A percentile compares a stretch with the other conserved stretches of the same genome.
These are phyloP conservation scores for Trypoxylon attenuatum DNA, from an alignment of 2,888 invertebrate species.

Conservation along the genomic window DNA sequence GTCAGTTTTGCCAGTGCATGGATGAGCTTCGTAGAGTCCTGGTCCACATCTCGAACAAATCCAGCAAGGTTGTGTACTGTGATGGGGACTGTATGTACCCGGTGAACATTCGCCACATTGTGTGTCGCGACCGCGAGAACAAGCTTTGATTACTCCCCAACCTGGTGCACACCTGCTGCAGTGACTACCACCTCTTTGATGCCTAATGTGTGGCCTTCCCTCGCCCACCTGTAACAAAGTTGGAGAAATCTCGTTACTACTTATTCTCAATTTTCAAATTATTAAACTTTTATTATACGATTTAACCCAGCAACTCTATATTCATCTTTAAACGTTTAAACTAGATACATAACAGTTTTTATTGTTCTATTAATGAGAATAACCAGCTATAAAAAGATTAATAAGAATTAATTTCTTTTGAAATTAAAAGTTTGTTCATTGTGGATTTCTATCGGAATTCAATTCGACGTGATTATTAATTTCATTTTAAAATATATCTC, in stretches of 20 bases:
- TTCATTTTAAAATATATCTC: no score
- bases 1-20: conserved; percentile 69
- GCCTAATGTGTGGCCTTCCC: conserved; percentile 67
- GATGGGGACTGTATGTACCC: conserved; percentile 73
- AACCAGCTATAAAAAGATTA: no score
- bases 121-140: conserved; percentile 68
- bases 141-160: conserved; percentile 69
- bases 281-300: no score
- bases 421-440: no score
- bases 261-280: no score
- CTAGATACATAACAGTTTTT: no score
- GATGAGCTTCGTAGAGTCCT: conserved; percentile 73
- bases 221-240: conserved; percentile 60
- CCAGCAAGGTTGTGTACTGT: conserved; percentile 73
- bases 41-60: conserved; percentile 74
- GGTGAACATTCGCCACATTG: conserved; percentile 69
- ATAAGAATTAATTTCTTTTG: no score
- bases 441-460: no score
- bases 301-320: no score
- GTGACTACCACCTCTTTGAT: conserved; percentile 65
- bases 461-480: no score
- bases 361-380: no score
- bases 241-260: conserved; percentile 18
- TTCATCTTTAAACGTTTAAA: no score
- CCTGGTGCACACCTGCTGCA: conserved; percentile 74